A percentile compares a stretch with the other conserved stretches of the same genome.
phyloP scores from a whole-genome alignment of 2,888 invertebrate genomes.

The Taphrorychus bicolor region DNA sequence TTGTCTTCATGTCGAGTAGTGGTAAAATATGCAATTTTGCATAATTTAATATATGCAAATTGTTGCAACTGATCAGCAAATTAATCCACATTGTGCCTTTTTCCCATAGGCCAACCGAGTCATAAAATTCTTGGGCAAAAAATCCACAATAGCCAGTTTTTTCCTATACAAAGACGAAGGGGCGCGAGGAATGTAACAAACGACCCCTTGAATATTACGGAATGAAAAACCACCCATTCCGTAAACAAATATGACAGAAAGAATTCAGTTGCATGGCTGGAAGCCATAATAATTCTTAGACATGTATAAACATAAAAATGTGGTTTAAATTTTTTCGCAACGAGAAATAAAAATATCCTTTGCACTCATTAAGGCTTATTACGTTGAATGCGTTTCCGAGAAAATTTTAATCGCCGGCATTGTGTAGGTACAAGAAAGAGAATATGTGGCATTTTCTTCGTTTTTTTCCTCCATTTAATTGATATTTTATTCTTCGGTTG shows the following conservation, averaged over 20 bases:
- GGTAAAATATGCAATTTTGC: too few species aligned
- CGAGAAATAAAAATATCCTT: constrained; percentile 35
- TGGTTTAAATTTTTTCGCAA: constrained; percentile 34
- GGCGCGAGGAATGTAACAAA: constrained; percentile 3
- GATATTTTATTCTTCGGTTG: constrained; percentile 34
- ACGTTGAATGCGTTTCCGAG: constrained; percentile 49
- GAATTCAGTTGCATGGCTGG: constrained; percentile 28
- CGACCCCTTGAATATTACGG: constrained; percentile 5
- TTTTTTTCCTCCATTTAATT: constrained; percentile 28
- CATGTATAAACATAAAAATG: constrained; percentile 38
- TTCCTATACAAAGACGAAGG: background rate
- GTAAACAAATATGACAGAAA: constrained; percentile 17
- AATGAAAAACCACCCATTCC: constrained; percentile 6
- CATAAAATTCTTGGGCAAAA: background rate
- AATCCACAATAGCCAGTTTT: background rate
- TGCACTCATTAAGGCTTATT: constrained; percentile 51
- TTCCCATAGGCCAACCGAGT: background rate
- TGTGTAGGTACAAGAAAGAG: constrained; percentile 50
- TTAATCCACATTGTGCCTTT: background rate
- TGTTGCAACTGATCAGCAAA: background rate
- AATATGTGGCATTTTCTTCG: constrained; percentile 29
- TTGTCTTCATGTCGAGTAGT: too few species aligned
- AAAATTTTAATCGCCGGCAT: constrained; percentile 52
- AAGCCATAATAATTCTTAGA: constrained; percentile 29
- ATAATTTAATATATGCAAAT: background rate